Evolutionary conservation across 35 echinoderm and acorn worm species (phyloP), one percentile per base, ranked within the genome.

Genomic region (Acanthaster planci): DNA sequence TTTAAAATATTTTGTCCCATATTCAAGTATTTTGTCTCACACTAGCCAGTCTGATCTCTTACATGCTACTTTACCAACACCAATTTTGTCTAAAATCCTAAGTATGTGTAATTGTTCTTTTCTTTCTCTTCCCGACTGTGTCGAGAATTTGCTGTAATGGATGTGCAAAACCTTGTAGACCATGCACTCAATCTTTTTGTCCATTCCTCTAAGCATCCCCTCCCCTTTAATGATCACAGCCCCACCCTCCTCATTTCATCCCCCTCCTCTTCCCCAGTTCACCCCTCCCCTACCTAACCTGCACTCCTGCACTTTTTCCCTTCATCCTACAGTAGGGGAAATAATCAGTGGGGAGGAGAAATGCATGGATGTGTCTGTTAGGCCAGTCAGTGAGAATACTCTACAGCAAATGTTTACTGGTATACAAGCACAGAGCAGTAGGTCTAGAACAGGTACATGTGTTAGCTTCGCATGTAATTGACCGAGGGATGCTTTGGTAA

Each of bases 381-480:
- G 81, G 38, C 81, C 81, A 83, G 81, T 83, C 35, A 60, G 81
- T 83, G 81, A 83, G 30, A 83, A 57, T 27, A 59, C 54, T 12
- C 51, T 83, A 8, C 34, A 34, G 51, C 26, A 37, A 21, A 60
- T 83, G 55, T 29, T 83, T 30, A 37, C 52, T 72, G 64, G 34
- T 23, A 29, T 72, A 31, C 29, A n/a, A 8, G n/a, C 14, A 26
- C 34, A 31, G 18, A 34, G 2, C 64, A 72, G 64, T 72, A 72
- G 64, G 64, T 21, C 64, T 72, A 72, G 64, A 72, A 31, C 64
- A 72, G 64, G 64, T 72, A 26, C 23, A 72, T 19, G 64, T 72
- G 30, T 6, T 72, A 29, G 64, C 27, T 26, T 59, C 19, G 56
- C 27, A 14, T 59, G 27, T 18, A 59, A 21, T 59, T 58, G n/a